Evolutionary conservation across 2,888 invertebrate genomes (phyloP), one percentile per base, ranked within the genome.

Genomic region (Drosophila recens): DNA sequence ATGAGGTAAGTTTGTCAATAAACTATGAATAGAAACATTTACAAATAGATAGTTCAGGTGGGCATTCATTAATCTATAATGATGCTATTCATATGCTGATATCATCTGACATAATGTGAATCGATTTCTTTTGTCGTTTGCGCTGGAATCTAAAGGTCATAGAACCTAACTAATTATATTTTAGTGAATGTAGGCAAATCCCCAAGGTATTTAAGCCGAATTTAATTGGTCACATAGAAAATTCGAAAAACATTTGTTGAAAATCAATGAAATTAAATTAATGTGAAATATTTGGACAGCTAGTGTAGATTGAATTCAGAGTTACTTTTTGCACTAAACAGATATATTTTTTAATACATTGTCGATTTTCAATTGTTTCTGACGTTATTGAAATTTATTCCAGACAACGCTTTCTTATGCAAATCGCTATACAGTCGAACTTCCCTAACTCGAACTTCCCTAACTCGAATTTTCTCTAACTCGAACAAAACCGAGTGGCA

Each of bases 81-180:
- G 67, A 63, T 56, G 27, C 65, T 66, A 81, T 82, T 82, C 72
- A 72, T 67, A 80, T 80, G 80, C 67, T 82, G 71, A 77, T 80
- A 63, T 67, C 68, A 62, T 76, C 64, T 67, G 58, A 58, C 58
- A 68, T 62, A 65, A 69, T 63, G 63, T 64, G 36, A 71, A 74
- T 56, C 56, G 62, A 67, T 57, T 69, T 80, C 63, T 74, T 72
- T 66, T 72, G 65, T 70, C 38, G 33, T 38, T 34, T 40, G 11
- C 9, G 17, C 9, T 51, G 48, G 10, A 58, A 45, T 58, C 43
- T 67, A 49, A 67, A 76, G 65, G 72, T 76, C 72, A 23, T 68
- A 58, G 75, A 72, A 76, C 67, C 42, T 43, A 59, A 48, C 54
- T 43, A 53, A 76, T 56, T 64, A 27, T 54, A 65, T 68, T 72